A percentile compares a stretch with the other conserved stretches of the same genome.
Evolutionary conservation across 1,140 invertebrate genomes (phyloP).

Genomic region (Calliopsis andreniformis): DNA sequence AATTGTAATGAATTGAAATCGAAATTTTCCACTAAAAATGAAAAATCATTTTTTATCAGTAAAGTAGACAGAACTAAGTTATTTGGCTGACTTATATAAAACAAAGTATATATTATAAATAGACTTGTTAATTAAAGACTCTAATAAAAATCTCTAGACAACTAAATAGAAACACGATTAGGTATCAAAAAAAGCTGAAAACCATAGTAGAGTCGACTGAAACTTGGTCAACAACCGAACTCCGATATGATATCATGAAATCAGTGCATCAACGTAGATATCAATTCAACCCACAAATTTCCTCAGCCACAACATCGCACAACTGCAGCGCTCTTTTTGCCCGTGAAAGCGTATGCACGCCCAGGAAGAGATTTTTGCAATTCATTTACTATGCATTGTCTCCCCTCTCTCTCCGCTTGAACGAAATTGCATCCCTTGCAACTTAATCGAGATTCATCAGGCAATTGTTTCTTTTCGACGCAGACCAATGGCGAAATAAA

Average conservation of each 20-base stretch:
- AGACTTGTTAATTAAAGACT: too few relatives aligned
- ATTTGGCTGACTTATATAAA: too few relatives aligned
- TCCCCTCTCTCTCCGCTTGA: neutral
- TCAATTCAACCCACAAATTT: slow-evolving; percentile 13
- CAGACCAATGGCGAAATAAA: neutral
- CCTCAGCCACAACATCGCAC: neutral
- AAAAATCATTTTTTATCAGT: too few relatives aligned
- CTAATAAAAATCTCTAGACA: too few relatives aligned
- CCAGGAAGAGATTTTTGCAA: slow-evolving; percentile 15
- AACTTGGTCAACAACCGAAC: too few relatives aligned
- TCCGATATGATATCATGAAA: slow-evolving; percentile 38
- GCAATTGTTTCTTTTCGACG: slow-evolving; percentile 35
- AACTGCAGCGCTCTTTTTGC: neutral
- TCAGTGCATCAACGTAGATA: slow-evolving; percentile 7
- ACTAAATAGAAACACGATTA: too few relatives aligned
- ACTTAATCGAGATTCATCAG: slow-evolving; percentile 38
- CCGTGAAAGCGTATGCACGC: neutral
- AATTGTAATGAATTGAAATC: too few relatives aligned
- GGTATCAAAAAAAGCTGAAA: too few relatives aligned
- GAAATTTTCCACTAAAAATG: too few relatives aligned
- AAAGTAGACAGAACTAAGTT: too few relatives aligned
- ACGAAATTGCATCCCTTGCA: slow-evolving; percentile 26
- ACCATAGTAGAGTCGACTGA: too few relatives aligned
- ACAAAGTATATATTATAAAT: too few relatives aligned
- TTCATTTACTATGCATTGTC: slow-evolving; percentile 29